phyloP scores from a whole-genome alignment of 1,140 invertebrate genomes.

The Hestina assimilis region DNA sequence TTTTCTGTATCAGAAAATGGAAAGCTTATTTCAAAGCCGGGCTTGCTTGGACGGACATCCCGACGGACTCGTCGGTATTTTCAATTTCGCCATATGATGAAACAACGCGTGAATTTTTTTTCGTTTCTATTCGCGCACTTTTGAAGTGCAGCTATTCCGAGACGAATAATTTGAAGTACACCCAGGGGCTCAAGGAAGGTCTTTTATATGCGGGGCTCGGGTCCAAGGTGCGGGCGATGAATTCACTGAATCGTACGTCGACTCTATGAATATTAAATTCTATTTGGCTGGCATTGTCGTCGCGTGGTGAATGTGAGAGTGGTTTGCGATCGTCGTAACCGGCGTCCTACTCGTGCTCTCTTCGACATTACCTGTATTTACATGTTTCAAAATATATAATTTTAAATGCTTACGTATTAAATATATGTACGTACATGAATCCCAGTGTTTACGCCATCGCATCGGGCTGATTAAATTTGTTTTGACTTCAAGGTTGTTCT shows the following conservation, averaged over 20 bases:
- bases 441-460: too few relatives aligned
- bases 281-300: conserved; percentile 71
- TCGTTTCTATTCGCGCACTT: conserved; percentile 55
- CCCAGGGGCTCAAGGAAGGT: conserved; percentile 68
- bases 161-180: conserved; percentile 72
- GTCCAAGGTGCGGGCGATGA: conserved; percentile 73
- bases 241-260: conserved; percentile 76
- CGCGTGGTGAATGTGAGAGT: conserved; percentile 64
- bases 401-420: too few relatives aligned
- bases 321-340: conserved; percentile 29
- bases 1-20: conserved; percentile 36
- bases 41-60: conserved; percentile 37
- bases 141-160: conserved; percentile 67
- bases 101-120: conserved; percentile 62
- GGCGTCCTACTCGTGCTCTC: conserved; percentile 28
- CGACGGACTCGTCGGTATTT: conserved; percentile 50
- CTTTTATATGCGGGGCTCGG: conserved; percentile 72
- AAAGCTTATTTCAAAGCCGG: conserved; percentile 49
- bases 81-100: conserved; percentile 66
- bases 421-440: too few relatives aligned
- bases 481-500: too few relatives aligned
- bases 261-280: conserved; percentile 77
- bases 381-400: too few relatives aligned
- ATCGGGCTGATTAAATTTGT: too few relatives aligned
- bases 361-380: background rate